phyloP scores from a whole-genome alignment of 2,888 invertebrate species.

The Acronicta leporina region DNA sequence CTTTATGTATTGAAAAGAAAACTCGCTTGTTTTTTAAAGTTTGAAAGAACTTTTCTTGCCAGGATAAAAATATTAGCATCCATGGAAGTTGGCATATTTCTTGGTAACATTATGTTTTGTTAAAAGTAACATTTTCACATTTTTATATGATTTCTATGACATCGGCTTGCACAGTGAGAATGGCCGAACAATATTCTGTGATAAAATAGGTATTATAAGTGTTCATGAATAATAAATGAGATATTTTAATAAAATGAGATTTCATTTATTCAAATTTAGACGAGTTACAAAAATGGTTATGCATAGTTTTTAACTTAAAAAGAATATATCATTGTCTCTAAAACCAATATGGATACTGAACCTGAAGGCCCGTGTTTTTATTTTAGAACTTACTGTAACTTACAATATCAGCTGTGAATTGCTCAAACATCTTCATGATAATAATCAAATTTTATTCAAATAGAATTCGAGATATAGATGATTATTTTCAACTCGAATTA shows the following conservation, averaged over 20 bases:
- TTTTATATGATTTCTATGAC: conserved; percentile 20
- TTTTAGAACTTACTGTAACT: too few species aligned
- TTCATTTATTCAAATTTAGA: conserved; percentile 19
- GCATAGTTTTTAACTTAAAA: too few species aligned
- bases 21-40: conserved; percentile 17
- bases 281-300: not conserved
- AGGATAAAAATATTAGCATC: conserved; percentile 3
- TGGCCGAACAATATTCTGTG: conserved; percentile 61
- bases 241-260: conserved; percentile 44
- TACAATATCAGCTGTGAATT: too few species aligned
- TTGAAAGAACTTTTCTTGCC: conserved; percentile 4
- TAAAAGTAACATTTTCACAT: conserved; percentile 29
- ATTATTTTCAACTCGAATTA: too few species aligned
- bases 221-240: conserved; percentile 51
- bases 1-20: conserved; percentile 15
- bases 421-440: not conserved
- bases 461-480: not conserved
- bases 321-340: not conserved
- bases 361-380: too few species aligned
- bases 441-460: not conserved
- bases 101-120: conserved; percentile 16
- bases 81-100: conserved; percentile 15
- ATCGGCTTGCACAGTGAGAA: conserved; percentile 34
- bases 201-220: conserved; percentile 61
- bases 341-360: too few species aligned